Percentiles rank a stretch among this genome's conserved stretches.
Conservation (phyloP, 2,888 invertebrate species). For the Caenorhabditis virilis region DNA sequence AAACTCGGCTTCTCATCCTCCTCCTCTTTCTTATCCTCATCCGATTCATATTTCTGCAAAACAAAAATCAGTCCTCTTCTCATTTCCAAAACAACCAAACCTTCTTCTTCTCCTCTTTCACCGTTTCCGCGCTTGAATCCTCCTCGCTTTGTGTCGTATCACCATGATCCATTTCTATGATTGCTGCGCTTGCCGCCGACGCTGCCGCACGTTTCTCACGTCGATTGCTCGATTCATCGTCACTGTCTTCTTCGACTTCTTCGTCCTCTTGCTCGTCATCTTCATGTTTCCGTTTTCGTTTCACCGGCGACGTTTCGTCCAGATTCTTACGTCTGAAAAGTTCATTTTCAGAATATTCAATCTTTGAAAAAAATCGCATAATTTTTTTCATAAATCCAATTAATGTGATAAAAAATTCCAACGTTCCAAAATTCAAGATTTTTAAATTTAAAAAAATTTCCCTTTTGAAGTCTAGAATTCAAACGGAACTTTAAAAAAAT, state of each 20-base stretch:
- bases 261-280: too few relatives aligned
- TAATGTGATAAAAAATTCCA: neutral
- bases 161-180: conserved; percentile 14
- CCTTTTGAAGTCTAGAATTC: too few relatives aligned
- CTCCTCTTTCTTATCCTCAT: neutral
- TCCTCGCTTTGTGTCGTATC: conserved; percentile 4
- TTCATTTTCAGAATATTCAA: too few relatives aligned
- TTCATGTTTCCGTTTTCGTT: neutral
- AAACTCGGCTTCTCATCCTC: conserved; percentile 1
- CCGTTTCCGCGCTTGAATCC: conserved; percentile 6
- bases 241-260: conserved; percentile 24
- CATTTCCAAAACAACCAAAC: neutral
- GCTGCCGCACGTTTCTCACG: conserved; percentile 37
- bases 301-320: neutral
- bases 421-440: neutral
- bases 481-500: too few relatives aligned
- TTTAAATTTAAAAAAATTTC: neutral
- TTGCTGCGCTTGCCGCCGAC: conserved; percentile 25
- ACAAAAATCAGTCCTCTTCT: neutral
- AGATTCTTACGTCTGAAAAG: neutral
- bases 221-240: conserved; percentile 22
- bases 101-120: conserved; percentile 7
- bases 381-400: too few relatives aligned
- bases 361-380: too few relatives aligned
- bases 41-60: conserved; percentile 3